These are phyloP conservation scores for Danaus plexippus DNA, from an alignment of 1,140 invertebrate species.

Conservation along the genomic window DNA sequence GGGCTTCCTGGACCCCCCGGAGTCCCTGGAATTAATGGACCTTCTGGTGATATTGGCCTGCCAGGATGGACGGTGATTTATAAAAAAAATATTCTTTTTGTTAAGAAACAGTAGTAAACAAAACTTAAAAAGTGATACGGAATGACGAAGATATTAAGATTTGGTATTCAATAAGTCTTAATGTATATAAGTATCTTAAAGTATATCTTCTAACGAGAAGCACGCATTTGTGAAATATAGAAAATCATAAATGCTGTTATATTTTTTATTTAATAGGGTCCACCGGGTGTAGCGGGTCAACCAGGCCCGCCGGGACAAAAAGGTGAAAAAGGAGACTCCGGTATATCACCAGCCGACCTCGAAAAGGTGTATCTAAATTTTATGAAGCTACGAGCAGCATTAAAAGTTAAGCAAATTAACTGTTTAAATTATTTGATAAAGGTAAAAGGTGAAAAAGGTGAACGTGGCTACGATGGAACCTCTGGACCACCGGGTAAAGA, in stretches of 20 bases:
- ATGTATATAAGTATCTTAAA: too few relatives aligned
- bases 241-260: constrained; percentile 14
- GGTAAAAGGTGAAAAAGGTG: constrained; percentile 79
- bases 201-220: too few relatives aligned
- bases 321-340: constrained; percentile 82
- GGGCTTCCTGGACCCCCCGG: constrained; percentile 77
- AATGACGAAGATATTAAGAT: too few relatives aligned
- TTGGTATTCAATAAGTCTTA: too few relatives aligned
- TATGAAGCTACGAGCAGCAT: too few relatives aligned
- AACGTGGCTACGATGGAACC: constrained; percentile 74
- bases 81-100: constrained; percentile 6
- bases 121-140: too few relatives aligned
- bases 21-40: constrained; percentile 75
- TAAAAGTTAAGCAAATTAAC: too few relatives aligned
- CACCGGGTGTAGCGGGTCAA: constrained; percentile 77
- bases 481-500: constrained; percentile 73
- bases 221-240: too few relatives aligned
- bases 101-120: too few relatives aligned
- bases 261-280: constrained; percentile 69
- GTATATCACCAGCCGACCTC: constrained; percentile 39
- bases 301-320: constrained; percentile 75
- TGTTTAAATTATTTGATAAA: constrained; percentile 23
- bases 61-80: constrained; percentile 82
- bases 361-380: constrained; percentile 39
- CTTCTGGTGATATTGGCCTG: constrained; percentile 79